Evolutionary conservation across 1,140 invertebrate species (phyloP).

Genomic region (Stegodyphus dumicola): DNA sequence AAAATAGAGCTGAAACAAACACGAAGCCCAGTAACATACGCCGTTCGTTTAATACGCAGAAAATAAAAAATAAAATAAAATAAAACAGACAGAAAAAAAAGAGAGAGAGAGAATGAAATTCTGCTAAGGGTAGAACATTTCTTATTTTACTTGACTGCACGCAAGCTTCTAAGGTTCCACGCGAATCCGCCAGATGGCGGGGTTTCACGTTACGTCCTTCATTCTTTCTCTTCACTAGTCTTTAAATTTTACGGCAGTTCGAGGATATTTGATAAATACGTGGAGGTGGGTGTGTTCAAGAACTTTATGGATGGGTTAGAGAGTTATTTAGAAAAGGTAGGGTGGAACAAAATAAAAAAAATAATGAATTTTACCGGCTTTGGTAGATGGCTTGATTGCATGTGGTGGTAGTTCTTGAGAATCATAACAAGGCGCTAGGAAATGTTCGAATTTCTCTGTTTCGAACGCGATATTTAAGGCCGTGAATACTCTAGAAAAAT

Average conservation of each 20-base stretch:
- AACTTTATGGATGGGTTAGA: slow-evolving; percentile 27
- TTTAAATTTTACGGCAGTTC: slow-evolving; percentile 31
- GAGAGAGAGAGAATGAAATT: neutral
- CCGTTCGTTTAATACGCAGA: neutral
- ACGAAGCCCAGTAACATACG: neutral
- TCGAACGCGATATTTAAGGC: too few relatives aligned
- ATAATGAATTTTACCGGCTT: slow-evolving; percentile 4
- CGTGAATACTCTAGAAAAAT: too few relatives aligned
- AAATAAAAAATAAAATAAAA: neutral
- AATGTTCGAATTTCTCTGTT: too few relatives aligned
- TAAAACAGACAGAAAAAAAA: neutral
- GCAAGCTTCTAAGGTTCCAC: slow-evolving; percentile 28
- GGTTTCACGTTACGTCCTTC: slow-evolving; percentile 31
- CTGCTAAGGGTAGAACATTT: neutral
- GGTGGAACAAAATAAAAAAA: neutral
- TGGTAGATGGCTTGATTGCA: slow-evolving; percentile 24
- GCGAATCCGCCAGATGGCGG: slow-evolving; percentile 12
- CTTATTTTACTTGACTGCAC: slow-evolving; percentile 31
- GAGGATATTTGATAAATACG: slow-evolving; percentile 33
- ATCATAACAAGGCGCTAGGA: too few relatives aligned
- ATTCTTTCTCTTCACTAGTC: slow-evolving; percentile 3
- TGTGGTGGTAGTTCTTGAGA: neutral
- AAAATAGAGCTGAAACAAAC: slow-evolving; percentile 5
- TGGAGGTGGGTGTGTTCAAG: slow-evolving; percentile 3
- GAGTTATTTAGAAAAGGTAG: slow-evolving; percentile 19